Evolutionary conservation across 2,113 vertebrate genomes (phyloP), one percentile per base, ranked within the genome.

Genomic region (Takifugu flavidus): DNA sequence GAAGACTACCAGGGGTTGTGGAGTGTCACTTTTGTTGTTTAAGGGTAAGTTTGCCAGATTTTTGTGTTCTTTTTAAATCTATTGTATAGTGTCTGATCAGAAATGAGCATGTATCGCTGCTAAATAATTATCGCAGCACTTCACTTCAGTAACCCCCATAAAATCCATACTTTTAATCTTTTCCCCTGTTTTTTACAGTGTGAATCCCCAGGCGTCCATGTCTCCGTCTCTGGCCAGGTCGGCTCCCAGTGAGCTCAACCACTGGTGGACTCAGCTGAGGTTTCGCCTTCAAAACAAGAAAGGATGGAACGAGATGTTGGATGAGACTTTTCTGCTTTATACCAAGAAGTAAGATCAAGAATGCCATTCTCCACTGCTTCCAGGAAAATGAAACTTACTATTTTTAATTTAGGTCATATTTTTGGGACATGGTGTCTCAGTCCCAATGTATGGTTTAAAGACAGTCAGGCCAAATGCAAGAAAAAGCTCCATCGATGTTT

Each of bases 301-400:
- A 74, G 87, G 88, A 73, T 92, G 90, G 91, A 86, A 87, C n/a
- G 85, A 91, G 80, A 88, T 91, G 89, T 49, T 91, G 72, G 90
- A 92, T 69, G 90, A 92, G 73, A 90, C 85, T 0, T 92, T 91
- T 67, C 55, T 92, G 51, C 70, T 83, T 45, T 83, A 90, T 59
- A 80, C 72, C 55, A 91, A 91, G 81, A 72, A 77, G 91, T 92
- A 76, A 66, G 47, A 34, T 12, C 42, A 1, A 13, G 1, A 28
- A 25, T 3, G 52, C 0, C 4, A 2, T 4, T 13, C 52, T 34
- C 3, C 2, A 29, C 28, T 44, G 2, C 1, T 26, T 45, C n/a
- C 5, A 15, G 34, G 20, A 20, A 20, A 20, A 20, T 20, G 20
- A 20, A 20, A 20, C 20, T 20, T 20, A 20, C 20, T 20, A 20